phyloP scores from a whole-genome alignment of 2,113 vertebrate genomes.

The Mesocricetus auratus region DNA sequence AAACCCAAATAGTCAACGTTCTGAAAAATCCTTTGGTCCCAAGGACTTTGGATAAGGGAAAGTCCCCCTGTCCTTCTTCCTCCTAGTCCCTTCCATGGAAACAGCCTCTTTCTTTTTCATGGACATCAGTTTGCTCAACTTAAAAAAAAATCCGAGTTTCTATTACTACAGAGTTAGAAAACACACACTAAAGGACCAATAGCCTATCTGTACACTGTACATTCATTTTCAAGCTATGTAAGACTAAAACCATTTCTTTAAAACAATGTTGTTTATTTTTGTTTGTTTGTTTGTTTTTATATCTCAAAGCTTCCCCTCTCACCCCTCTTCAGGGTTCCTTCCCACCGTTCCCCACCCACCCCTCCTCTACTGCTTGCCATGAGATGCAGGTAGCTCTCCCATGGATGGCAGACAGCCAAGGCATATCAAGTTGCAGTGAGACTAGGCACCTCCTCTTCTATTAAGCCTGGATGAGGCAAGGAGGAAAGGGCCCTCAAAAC shows the following conservation, averaged over 20 bases:
- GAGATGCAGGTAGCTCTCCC: background rate
- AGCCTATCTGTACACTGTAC: background rate
- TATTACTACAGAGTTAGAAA: background rate
- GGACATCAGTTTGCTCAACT: background rate
- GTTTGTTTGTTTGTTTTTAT: background rate
- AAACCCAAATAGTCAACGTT: no score
- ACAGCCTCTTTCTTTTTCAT: background rate
- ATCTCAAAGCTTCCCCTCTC: background rate
- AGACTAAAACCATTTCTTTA: background rate
- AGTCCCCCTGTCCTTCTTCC: background rate
- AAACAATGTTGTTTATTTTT: background rate
- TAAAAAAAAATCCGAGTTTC: conserved; percentile 31
- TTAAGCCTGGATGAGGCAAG: background rate
- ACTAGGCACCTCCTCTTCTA: background rate
- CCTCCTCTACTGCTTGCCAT: no score
- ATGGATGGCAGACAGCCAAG: background rate
- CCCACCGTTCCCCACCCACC: background rate
- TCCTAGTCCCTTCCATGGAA: background rate
- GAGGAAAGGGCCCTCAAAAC: background rate
- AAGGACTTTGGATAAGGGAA: background rate
- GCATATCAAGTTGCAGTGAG: background rate
- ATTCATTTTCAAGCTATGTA: conserved; percentile 26
- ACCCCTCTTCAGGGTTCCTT: background rate
- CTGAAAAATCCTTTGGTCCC: background rate
- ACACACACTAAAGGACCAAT: background rate